These are phyloP conservation scores for Netelia inedita DNA, from an alignment of 2,888 invertebrate genomes.

Conservation along the genomic window DNA sequence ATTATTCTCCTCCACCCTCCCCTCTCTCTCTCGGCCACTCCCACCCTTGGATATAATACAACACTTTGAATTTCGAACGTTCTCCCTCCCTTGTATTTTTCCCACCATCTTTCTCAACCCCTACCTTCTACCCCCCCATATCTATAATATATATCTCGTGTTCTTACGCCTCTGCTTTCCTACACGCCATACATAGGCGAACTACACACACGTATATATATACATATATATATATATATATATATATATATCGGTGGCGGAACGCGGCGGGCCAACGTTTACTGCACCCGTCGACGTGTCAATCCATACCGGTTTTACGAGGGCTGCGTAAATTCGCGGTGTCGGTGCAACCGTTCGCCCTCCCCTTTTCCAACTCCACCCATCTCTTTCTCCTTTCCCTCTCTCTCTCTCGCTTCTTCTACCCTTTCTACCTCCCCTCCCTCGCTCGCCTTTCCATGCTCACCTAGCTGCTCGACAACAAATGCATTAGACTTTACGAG, in stretches of 20 bases:
- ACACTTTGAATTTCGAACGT: conserved; percentile 79
- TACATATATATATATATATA: background rate
- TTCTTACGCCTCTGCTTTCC: conserved; percentile 2
- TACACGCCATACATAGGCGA: background rate
- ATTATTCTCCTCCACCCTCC: no score
- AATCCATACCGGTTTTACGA: conserved; percentile 82
- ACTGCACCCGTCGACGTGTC: conserved; percentile 81
- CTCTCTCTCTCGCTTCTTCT: conserved; percentile 34
- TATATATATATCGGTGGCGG: conserved; percentile 7
- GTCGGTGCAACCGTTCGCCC: conserved; percentile 55
- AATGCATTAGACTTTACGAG: conserved; percentile 83
- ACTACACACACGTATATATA: background rate
- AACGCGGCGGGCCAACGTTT: conserved; percentile 74
- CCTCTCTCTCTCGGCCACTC: no score
- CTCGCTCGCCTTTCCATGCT: conserved; percentile 56
- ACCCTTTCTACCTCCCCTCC: conserved; percentile 41
- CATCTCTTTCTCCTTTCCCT: conserved; percentile 26
- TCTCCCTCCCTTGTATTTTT: conserved; percentile 11
- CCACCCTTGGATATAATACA: conserved; percentile 70
- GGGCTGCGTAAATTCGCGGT: conserved; percentile 79
- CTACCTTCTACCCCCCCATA: background rate
- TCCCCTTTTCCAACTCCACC: conserved; percentile 1
- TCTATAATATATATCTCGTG: background rate
- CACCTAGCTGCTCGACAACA: conserved; percentile 77
- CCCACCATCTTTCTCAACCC: background rate